Evolutionary conservation across 2,113 vertebrate species (phyloP), one percentile per base, ranked within the genome.

Genomic region (Spea bombifrons): DNA sequence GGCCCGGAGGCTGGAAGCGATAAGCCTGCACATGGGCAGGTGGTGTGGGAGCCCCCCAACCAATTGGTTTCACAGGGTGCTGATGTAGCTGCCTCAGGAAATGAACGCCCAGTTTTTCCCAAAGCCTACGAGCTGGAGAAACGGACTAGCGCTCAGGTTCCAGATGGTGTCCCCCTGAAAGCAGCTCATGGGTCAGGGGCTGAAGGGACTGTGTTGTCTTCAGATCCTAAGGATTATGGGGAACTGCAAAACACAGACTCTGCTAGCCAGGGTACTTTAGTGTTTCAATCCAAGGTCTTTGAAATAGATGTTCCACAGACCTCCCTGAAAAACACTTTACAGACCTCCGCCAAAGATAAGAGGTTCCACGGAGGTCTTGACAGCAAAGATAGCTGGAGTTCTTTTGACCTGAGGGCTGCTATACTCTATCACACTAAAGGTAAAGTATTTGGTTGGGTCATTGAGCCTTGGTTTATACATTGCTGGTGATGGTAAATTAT

Each of bases 381-480:
- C 92, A 91, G 93, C 83, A 93, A 92, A 90, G 93, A 92, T 90
- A 95, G 92, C 93, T 96, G 91, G 94, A 94, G 94, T 82, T 91
- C 93, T 88, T 96, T 97, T 89, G 94, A 96, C 86, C 84, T 95
- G 88, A 95, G 93, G 93, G 95, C 95, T 93, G 96, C 96, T 93
- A 93, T 98, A 94, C 88, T 94, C 88, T 98, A 96, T 95, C 96
- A 97, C 94, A 95, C 94, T 96, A 97, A 97, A 98, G 96, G 96
- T 98, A 96, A 96, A 57, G 0, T 3, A 66, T 50, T 75, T 65
- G 10, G 0, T 74, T 84, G 55, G 10, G 7, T 59, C 10, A 5
- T 59, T 59, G 50, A 53, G 10, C 30, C 30, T 30, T 30, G 30
- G 30, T 30, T 30, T 30, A 30, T 30, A 30, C 30, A 30, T 30